Base-by-base conservation (phyloP, 2,888 invertebrate species). In the Dichetophora obliterata region DNA sequence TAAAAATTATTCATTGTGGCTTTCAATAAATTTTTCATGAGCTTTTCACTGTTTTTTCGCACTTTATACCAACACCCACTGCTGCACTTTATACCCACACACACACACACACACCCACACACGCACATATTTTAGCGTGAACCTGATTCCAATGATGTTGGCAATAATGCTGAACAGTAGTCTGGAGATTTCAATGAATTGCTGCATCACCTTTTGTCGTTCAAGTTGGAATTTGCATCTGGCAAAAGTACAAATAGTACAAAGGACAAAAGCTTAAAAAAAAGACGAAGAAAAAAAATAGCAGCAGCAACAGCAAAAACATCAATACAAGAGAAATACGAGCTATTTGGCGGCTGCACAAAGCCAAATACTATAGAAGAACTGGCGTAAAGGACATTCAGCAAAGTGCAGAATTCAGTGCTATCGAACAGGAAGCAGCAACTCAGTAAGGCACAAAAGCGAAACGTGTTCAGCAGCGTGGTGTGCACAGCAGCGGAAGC, bases 1-100 rank as follows among this genome's bases (percentile, higher is more conserved):
- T 22, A 14, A 59, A 75, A 75, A 57, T 77, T 77, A 77, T 77
- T 75, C 77, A 77, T 77, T 75, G 77, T 70, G 70, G 19, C 37
- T 63, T 70, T 34, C 74, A 59, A 69, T 70, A 69, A 70, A 77
- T 70, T 75, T 77, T 77, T 71, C 69, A 70, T 75, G 52, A 65
- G 75, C 31, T 57, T 70, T 65, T 31, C 48, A 19, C 37, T 48
- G 22, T 22, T 68, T 68, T 48, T 50, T 22, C 22, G 57, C 37
- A 37, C 22, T 14, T 31, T 31, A 31, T 5, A n/a, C n/a, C n/a
- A n/a, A n/a, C n/a, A n/a, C n/a, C n/a, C n/a, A n/a, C n/a, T n/a
- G n/a, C n/a, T n/a, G n/a, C n/a, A n/a, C n/a, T n/a, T n/a, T n/a
- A n/a, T 24, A 5, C 70, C 57, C 9, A 16, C 9, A 11, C 19